These are phyloP conservation scores for Malacoraja senta DNA, from an alignment of 2,797 vertebrate genomes.

Conservation along the genomic window DNA sequence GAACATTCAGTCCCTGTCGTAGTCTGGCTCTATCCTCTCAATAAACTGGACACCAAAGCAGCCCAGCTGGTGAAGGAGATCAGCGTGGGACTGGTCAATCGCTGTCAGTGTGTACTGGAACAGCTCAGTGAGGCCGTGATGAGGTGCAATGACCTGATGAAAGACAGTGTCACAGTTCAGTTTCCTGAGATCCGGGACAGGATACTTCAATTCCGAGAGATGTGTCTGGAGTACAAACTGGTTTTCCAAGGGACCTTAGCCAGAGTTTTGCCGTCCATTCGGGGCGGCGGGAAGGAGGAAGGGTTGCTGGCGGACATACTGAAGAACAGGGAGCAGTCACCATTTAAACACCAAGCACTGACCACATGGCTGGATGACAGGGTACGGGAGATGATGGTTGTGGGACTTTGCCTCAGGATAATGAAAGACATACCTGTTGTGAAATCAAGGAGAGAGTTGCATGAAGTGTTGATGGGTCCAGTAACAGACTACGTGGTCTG, in stretches of 20 bases:
- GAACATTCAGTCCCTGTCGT: background rate
- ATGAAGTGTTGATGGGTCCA: conserved; percentile 39
- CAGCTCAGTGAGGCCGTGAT: conserved; percentile 4
- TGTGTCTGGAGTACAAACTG: background rate
- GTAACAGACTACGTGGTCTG: conserved; percentile 39
- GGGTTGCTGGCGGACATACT: conserved; percentile 40
- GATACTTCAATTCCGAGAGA: background rate
- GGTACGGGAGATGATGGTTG: conserved; percentile 43
- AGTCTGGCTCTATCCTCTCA: background rate
- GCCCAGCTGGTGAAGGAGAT: background rate
- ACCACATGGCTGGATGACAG: conserved; percentile 39
- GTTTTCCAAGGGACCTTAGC: background rate
- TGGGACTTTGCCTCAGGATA: conserved; percentile 43
- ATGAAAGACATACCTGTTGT: conserved; percentile 41
- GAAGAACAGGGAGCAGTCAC: conserved; percentile 39
- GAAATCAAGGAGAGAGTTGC: conserved; percentile 42
- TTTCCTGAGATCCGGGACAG: background rate
- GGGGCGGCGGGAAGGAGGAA: background rate
- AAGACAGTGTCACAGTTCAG: background rate
- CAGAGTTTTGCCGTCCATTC: background rate
- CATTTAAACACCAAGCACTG: conserved; percentile 40
- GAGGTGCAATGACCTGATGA: background rate
- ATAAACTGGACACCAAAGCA: background rate
- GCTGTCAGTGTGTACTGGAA: background rate
- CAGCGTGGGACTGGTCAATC: background rate